These are phyloP conservation scores for Buathra laborator DNA, from an alignment of 2,888 invertebrate genomes.

Conservation along the genomic window DNA sequence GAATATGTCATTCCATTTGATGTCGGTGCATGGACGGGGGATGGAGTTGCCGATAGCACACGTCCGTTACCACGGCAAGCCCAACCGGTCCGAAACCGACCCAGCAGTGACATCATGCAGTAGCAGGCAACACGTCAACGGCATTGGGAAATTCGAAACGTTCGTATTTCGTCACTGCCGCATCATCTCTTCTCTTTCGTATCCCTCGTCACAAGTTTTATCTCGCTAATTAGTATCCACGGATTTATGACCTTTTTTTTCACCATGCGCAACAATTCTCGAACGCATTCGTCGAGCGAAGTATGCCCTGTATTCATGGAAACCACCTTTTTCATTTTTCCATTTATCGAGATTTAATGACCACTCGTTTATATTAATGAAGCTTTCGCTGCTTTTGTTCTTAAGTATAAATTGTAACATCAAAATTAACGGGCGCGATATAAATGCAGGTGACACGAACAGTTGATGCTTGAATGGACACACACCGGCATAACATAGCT, in stretches of 20 bases:
- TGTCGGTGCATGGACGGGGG: conserved; percentile 46
- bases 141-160: conserved; percentile 36
- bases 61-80: conserved; percentile 18
- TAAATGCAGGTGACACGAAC: background rate
- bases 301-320: background rate
- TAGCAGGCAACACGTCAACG: conserved; percentile 32
- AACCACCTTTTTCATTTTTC: background rate
- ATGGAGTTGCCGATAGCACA: conserved; percentile 48
- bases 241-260: conserved; percentile 3
- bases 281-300: conserved; percentile 1
- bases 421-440: background rate
- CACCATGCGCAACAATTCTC: background rate
- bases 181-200: conserved; percentile 9
- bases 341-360: background rate
- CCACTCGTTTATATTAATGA: background rate
- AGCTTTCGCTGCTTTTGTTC: too few relatives aligned
- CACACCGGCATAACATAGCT: background rate
- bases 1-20: conserved; percentile 70
- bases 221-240: conserved; percentile 9
- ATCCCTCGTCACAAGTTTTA: conserved; percentile 24
- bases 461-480: background rate
- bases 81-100: conserved; percentile 21
- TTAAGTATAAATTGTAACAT: too few relatives aligned
- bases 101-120: conserved; percentile 21
- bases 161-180: conserved; percentile 36